phyloP scores from a whole-genome alignment of 2,888 invertebrate genomes.

The Sphaeridia pumilis region DNA sequence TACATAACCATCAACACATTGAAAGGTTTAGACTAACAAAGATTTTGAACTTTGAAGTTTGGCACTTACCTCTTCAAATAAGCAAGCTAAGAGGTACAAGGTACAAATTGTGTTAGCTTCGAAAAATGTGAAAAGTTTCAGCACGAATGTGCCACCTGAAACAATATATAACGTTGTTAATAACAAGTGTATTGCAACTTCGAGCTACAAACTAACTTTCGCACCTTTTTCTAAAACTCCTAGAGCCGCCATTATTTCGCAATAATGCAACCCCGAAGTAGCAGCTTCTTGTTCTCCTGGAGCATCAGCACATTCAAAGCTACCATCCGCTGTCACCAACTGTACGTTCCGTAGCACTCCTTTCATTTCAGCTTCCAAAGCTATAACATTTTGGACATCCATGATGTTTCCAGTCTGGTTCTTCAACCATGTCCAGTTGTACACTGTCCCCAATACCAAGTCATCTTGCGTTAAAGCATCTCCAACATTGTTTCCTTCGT shows the following conservation, averaged over 20 bases:
- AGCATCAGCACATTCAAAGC: conserved; percentile 67
- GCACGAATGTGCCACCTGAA: conserved; percentile 61
- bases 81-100: conserved; percentile 62
- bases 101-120: conserved; percentile 68
- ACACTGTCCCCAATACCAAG: conserved; percentile 61
- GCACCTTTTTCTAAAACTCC: conserved; percentile 51
- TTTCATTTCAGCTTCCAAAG: conserved; percentile 47
- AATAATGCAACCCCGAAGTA: conserved; percentile 66
- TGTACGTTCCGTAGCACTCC: conserved; percentile 21
- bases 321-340: conserved; percentile 86
- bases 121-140: conserved; percentile 84
- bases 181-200: not conserved
- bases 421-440: conserved; percentile 74
- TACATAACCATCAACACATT: conserved; percentile 36
- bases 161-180: conserved; percentile 25
- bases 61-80: conserved; percentile 47
- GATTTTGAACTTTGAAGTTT: not conserved
- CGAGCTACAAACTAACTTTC: not conserved
- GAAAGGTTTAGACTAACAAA: conserved; percentile 1
- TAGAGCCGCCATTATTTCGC: conserved; percentile 69
- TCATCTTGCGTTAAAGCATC: conserved; percentile 75
- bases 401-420: conserved; percentile 80
- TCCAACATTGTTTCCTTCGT: conserved; percentile 66
- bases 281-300: conserved; percentile 77
- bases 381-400: conserved; percentile 53